Evolutionary conservation across 2,888 invertebrate species (phyloP), one percentile per base, ranked within the genome.

Genomic region (Gasteruption jaculator): DNA sequence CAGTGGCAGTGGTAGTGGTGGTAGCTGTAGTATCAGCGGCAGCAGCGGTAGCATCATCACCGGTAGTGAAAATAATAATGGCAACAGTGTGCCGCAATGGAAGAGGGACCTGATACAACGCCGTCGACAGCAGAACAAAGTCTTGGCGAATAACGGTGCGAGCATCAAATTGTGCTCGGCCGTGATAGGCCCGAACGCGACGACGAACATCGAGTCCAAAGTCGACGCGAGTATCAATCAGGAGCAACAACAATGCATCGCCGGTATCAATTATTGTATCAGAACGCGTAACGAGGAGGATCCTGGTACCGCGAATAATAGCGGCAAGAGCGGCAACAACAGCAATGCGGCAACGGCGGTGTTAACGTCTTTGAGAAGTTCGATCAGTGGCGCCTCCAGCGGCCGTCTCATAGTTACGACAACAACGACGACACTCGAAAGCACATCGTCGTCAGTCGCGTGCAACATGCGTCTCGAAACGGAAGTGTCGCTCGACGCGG

Each of bases 101-200:
- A 88, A 88, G 73, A 81, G 83, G 63, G 88, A 89, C 73, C 77
- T 89, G 70, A 84, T 88, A 70, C 81, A 84, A 69, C 77, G 86
- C 34, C 80, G 85, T 45, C 77, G 79, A 50, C 77, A 78, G 52
- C 73, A 72, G 57, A 71, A 61, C 51, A 70, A 68, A 53, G 65
- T 61, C 24, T 55, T 56, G 43, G 50, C 63, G 48, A 58, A 53
- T 50, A 58, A 59, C 52, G 56, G 58, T 43, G 57, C 58, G 27
- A 54, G 58, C 52, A 57, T 57, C 18, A 58, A 68, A 52, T 44
- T 60, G 35, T 59, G 52, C 38, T 50, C 50, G 33, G 57, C 56
- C 11, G 50, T 59, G 27, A 53, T 56, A 21, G 55, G 56, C 11
- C 31, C 46, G 30, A n/a, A n/a, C n/a, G n/a, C n/a, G n/a, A n/a